Evolutionary conservation across 1,140 invertebrate species (phyloP), one percentile per base, ranked within the genome.

Genomic region (Drosophila sp.): DNA sequence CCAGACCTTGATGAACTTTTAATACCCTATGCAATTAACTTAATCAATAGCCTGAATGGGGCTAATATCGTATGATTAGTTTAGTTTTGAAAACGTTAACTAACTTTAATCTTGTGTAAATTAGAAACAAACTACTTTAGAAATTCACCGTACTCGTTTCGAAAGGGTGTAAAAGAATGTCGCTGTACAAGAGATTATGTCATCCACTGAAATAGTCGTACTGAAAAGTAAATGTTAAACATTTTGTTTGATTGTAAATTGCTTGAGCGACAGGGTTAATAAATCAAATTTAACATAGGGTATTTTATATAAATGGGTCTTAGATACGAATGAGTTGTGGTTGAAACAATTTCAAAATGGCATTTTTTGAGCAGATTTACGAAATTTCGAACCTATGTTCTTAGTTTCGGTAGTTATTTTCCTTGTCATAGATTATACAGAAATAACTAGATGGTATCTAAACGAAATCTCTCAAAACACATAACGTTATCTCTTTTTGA

Each of bases 251-350:
- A 44, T 61, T 70, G 29, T 74, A 66, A 81, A 77, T 68, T 67
- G 61, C 32, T 55, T 47, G 56, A 66, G 35, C 35, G 73, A 77
- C 58, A 77, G 56, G 44, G 56, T 75, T 54, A 56, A 75, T 85
- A 75, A 81, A 78, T 78, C 82, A 85, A 75, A 60, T 5, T 25
- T 38, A 63, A 54, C 60, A 32, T 63, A 50, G 47, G 8, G 23
- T 50, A 50, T 25, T 17, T 38, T 3, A 38, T 27, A 54, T 58
- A 25, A 57, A 70, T 35, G 29, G 41, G 41, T n/a, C 10, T 38
- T n/a, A 11, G 8, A 40, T 40, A 40, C 1, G 38, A 33, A 33
- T 33, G 5, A 38, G 35, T 38, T 17, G 17, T 17, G 17, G 17
- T 17, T 17, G 17, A 17, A 17, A 17, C 17, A 17, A 17, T 17